phyloP scores from a whole-genome alignment of 2,113 vertebrate species.

The Nibea coibor region DNA sequence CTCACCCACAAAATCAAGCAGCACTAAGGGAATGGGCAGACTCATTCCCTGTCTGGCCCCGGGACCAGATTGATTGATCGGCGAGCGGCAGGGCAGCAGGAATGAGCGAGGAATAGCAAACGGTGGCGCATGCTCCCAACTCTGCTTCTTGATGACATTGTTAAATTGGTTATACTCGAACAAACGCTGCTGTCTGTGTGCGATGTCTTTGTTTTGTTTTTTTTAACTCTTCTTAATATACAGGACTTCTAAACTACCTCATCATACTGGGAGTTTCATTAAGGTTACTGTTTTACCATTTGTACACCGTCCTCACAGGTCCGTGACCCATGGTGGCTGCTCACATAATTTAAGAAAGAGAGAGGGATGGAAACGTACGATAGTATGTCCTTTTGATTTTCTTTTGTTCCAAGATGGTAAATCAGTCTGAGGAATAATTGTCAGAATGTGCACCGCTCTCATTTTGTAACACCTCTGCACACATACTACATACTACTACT shows the following conservation, averaged over 20 bases:
- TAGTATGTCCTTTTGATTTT: neutral
- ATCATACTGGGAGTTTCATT: neutral
- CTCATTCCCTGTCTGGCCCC: slow-evolving; percentile 70
- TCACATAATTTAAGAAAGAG: neutral
- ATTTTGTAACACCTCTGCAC: too few relatives aligned
- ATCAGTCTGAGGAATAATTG: neutral
- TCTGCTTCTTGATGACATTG: slow-evolving; percentile 55
- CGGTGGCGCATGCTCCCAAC: slow-evolving; percentile 32
- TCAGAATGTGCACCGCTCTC: neutral
- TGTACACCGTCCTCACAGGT: neutral
- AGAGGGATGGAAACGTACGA: too few relatives aligned
- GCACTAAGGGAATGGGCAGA: slow-evolving; percentile 58
- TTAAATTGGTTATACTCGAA: slow-evolving; percentile 67
- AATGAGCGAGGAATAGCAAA: slow-evolving; percentile 69
- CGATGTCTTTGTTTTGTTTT: too few relatives aligned
- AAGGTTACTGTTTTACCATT: neutral
- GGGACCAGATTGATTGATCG: slow-evolving; percentile 75
- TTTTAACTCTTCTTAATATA: neutral
- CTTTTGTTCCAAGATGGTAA: neutral
- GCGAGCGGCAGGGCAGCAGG: slow-evolving; percentile 54
- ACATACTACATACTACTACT: too few relatives aligned
- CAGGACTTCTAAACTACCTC: neutral
- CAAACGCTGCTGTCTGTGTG: slow-evolving; percentile 53
- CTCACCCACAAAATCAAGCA: slow-evolving; percentile 43
- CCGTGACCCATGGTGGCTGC: too few relatives aligned